phyloP scores from a whole-genome alignment of 2,797 vertebrate species.

The Acrossocheilus wenchowensis region DNA sequence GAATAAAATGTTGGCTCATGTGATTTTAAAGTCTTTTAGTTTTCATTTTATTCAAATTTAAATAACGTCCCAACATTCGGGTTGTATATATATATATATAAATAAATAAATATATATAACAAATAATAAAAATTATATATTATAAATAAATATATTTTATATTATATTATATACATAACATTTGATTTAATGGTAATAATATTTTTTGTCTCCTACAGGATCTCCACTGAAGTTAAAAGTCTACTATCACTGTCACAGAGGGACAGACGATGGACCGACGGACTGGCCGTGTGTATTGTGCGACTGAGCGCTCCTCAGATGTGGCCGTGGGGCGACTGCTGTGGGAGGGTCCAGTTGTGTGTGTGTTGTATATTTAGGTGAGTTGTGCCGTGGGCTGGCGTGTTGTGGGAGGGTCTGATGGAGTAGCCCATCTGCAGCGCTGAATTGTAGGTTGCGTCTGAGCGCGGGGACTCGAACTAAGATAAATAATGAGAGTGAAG shows the following conservation, averaged over 20 bases:
- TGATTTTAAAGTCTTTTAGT: too few species aligned
- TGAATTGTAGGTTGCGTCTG: slow-evolving; percentile 79
- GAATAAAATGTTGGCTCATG: too few species aligned
- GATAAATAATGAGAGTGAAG: slow-evolving; percentile 84
- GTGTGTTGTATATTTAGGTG: slow-evolving; percentile 63
- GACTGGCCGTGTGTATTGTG: slow-evolving; percentile 28
- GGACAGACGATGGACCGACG: not conserved
- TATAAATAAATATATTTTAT: too few species aligned
- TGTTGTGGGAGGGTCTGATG: slow-evolving; percentile 62
- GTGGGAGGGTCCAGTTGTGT: slow-evolving; percentile 56
- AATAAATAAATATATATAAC: too few species aligned
- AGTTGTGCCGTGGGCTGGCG: slow-evolving; percentile 54
- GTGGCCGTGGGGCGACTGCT: slow-evolving; percentile 25
- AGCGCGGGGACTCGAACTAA: slow-evolving; percentile 75
- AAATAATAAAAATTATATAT: too few species aligned
- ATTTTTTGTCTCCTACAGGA: not conserved
- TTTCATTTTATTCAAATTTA: too few species aligned
- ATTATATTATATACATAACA: not conserved
- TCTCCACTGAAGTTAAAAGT: not conserved
- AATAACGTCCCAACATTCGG: too few species aligned
- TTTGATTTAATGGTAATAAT: not conserved
- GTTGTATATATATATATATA: too few species aligned
- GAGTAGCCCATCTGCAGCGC: slow-evolving; percentile 66
- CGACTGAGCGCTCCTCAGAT: slow-evolving; percentile 43
- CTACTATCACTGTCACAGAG: not conserved